Conservation (phyloP, 1,140 invertebrate species). For the Ridgeia piscesae region DNA sequence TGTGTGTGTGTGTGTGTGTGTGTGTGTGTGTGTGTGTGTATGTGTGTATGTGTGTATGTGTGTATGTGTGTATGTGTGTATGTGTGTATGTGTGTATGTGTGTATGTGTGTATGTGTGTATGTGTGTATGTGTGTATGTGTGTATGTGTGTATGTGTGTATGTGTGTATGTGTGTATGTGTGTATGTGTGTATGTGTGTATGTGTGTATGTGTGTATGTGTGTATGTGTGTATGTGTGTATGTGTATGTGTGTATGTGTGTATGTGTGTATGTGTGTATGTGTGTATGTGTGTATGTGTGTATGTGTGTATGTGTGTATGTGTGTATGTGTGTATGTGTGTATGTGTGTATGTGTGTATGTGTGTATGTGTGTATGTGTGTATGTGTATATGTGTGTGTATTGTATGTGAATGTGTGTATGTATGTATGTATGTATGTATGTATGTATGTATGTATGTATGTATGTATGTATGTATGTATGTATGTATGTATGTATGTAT, state of each 20-base stretch:
- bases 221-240: slow-evolving; percentile 8
- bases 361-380: not conserved
- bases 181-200: slow-evolving; percentile 5
- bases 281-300: not conserved
- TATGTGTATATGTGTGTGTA: too few species aligned
- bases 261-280: not conserved
- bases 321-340: not conserved
- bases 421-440: not conserved
- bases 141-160: too few species aligned
- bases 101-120: too few species aligned
- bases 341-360: not conserved
- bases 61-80: too few species aligned
- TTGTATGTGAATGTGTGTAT: too few species aligned
- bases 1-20: too few species aligned
- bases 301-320: slow-evolving; percentile 3
- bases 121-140: too few species aligned
- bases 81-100: too few species aligned
- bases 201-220: slow-evolving; percentile 3
- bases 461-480: not conserved
- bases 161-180: not conserved
- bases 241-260: not conserved
- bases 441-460: too few species aligned
- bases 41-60: too few species aligned
- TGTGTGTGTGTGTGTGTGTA: too few species aligned
- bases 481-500: not conserved